Conservation (phyloP, 2,888 invertebrate species). For the Thumatha senex region DNA sequence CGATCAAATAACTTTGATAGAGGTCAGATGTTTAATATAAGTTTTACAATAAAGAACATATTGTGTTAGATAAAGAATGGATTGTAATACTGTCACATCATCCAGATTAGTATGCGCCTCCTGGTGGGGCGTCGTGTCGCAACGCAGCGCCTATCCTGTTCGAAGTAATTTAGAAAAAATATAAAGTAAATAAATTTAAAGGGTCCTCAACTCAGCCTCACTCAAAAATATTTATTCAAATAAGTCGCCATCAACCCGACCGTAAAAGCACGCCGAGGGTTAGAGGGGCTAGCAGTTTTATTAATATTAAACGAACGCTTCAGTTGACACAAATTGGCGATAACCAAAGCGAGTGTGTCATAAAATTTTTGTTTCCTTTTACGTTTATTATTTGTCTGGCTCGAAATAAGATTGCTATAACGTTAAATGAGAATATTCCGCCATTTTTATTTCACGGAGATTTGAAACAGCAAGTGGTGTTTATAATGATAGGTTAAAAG, state of each 20-base stretch:
- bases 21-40: constrained; percentile 74
- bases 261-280: constrained; percentile 78
- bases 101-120: constrained; percentile 72
- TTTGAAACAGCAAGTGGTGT: not conserved
- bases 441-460: constrained; percentile 2
- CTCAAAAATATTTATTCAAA: constrained; percentile 81
- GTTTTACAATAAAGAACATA: constrained; percentile 79
- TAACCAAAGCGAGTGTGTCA: constrained; percentile 71
- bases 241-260: constrained; percentile 79
- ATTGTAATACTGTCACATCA: constrained; percentile 79
- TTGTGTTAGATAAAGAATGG: constrained; percentile 79
- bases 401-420: constrained; percentile 47
- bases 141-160: constrained; percentile 37
- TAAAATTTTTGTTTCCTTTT: constrained; percentile 64
- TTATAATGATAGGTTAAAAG: too few species aligned
- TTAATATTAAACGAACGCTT: constrained; percentile 82
- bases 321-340: constrained; percentile 81
- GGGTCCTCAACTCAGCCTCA: constrained; percentile 54
- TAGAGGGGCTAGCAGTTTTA: constrained; percentile 75
- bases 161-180: constrained; percentile 46
- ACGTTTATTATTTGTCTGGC: constrained; percentile 56
- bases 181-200: constrained; percentile 71
- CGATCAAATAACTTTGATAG: constrained; percentile 72
- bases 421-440: constrained; percentile 8
- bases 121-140: constrained; percentile 68